phyloP scores from a whole-genome alignment of 2,797 vertebrate genomes.

The Eulemur albifrons region DNA sequence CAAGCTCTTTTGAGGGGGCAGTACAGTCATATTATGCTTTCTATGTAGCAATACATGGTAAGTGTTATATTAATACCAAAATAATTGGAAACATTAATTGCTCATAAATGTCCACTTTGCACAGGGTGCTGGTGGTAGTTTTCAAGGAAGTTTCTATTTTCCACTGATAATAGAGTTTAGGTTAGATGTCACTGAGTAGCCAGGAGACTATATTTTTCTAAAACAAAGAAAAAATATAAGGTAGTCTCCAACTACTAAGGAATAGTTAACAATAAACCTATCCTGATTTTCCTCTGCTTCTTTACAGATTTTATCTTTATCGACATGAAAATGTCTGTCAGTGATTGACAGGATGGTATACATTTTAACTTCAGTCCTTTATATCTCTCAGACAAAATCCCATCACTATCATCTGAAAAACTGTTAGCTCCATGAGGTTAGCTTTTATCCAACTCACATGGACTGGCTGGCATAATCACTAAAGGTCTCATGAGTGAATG shows the following conservation, averaged over 20 bases:
- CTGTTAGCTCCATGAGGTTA: neutral
- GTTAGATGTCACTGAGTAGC: neutral
- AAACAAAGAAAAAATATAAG: neutral
- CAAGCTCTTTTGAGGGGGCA: constrained; percentile 23
- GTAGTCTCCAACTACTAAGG: neutral
- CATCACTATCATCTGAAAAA: neutral
- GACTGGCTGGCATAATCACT: neutral
- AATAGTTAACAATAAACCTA: neutral
- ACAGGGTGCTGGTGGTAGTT: neutral
- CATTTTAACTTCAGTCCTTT: neutral
- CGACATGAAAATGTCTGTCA: neutral
- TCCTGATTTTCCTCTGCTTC: neutral
- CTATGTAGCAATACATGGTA: neutral
- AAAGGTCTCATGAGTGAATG: neutral
- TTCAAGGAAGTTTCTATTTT: constrained; percentile 19
- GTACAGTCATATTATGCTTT: constrained; percentile 28
- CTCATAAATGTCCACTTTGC: constrained; percentile 15
- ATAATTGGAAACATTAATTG: constrained; percentile 51
- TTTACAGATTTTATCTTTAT: constrained; percentile 32
- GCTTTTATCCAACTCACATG: neutral
- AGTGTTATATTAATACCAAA: constrained; percentile 41
- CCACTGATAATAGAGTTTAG: neutral
- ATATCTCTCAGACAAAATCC: constrained; percentile 4
- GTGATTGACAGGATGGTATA: neutral
- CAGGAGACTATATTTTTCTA: neutral